These are phyloP conservation scores for Picathartes gymnocephalus DNA, from an alignment of 2,113 vertebrate species.

Conservation along the genomic window DNA sequence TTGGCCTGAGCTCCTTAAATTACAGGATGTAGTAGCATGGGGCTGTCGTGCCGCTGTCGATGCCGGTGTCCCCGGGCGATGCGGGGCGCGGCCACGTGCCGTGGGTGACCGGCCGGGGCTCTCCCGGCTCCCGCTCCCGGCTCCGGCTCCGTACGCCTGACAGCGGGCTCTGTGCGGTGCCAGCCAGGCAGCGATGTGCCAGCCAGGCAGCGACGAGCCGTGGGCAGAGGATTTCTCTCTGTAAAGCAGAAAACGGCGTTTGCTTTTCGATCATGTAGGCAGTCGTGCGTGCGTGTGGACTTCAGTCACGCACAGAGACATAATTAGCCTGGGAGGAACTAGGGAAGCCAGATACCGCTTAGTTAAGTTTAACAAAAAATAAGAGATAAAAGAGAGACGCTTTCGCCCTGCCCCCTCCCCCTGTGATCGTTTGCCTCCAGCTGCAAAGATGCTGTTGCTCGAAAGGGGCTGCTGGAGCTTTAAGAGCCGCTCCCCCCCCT, in stretches of 20 bases:
- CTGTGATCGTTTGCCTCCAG: conserved; percentile 1
- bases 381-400: conserved; percentile 23
- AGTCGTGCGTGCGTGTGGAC: neutral
- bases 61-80: neutral
- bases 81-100: neutral
- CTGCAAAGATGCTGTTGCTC: conserved; percentile 46
- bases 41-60: fast-evolving
- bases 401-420: neutral
- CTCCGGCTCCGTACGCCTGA: neutral
- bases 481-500: conserved; percentile 84
- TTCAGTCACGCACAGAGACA: neutral
- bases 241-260: neutral
- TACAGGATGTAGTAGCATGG: fast-evolving
- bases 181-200: neutral
- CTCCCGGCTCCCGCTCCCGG: no score
- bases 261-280: neutral
- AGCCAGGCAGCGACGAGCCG: neutral
- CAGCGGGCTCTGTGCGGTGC: neutral
- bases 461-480: conserved; percentile 81
- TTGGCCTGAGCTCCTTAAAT: neutral
- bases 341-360: neutral
- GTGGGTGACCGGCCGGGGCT: neutral
- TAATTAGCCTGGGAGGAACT: neutral
- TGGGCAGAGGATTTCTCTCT: neutral
- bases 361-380: conserved; percentile 3